phyloP scores from a whole-genome alignment of 2,113 vertebrate genomes.

The Muscicapa adusta region DNA sequence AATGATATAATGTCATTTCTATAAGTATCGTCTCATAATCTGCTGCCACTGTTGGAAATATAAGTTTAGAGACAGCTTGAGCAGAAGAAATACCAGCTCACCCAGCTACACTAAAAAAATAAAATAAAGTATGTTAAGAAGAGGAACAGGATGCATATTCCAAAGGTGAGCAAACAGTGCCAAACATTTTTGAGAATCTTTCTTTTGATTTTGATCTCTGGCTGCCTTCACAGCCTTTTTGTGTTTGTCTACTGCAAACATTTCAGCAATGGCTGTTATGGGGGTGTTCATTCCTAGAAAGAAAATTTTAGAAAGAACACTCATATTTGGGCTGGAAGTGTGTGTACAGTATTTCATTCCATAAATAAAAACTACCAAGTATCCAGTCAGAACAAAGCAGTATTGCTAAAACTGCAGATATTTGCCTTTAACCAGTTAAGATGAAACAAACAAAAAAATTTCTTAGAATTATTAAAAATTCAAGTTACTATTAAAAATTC shows the following conservation, averaged over 20 bases:
- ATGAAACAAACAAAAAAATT: not conserved
- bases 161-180: constrained; percentile 29
- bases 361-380: not conserved
- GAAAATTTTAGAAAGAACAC: not conserved
- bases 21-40: constrained; percentile 29
- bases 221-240: not conserved
- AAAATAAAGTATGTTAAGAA: not conserved
- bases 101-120: not conserved
- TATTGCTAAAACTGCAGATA: not conserved
- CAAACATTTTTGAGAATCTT: not conserved
- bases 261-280: not conserved
- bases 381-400: not conserved
- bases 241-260: not conserved
- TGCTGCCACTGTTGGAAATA: constrained; percentile 28
- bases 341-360: not conserved
- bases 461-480: not conserved
- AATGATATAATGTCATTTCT: constrained; percentile 57
- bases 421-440: not conserved
- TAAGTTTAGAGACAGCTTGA: constrained; percentile 41
- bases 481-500: not conserved
- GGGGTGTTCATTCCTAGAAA: constrained; percentile 3
- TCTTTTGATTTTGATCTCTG: not conserved
- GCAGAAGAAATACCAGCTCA: constrained; percentile 32
- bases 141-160: not conserved
- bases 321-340: not conserved